A percentile compares a stretch with the other conserved stretches of the same genome.
Evolutionary conservation across 2,113 vertebrate species (phyloP).

Genomic region (Aramus guarauna): DNA sequence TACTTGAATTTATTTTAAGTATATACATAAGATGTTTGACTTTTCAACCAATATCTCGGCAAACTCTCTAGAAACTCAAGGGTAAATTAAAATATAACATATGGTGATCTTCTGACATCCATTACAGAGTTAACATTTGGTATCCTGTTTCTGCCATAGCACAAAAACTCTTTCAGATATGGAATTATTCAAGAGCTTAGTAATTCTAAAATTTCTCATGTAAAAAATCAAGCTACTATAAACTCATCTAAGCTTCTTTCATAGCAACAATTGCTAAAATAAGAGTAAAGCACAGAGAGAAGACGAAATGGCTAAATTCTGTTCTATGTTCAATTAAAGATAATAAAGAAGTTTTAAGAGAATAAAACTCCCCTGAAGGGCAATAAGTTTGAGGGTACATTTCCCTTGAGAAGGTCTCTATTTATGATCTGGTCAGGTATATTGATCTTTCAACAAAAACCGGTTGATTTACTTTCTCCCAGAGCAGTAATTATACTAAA

Average conservation of each 20-base stretch:
- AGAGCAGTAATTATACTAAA: slow-evolving; percentile 7
- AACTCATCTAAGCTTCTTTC: background rate
- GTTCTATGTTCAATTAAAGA: background rate
- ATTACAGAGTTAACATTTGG: background rate
- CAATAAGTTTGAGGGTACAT: background rate
- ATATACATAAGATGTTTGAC: background rate
- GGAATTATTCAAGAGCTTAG: background rate
- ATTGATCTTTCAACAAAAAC: slow-evolving; percentile 11
- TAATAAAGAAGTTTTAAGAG: background rate
- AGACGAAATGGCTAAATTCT: background rate
- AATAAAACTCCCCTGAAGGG: background rate
- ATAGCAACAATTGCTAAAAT: background rate
- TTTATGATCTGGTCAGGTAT: background rate
- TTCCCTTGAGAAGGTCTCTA: slow-evolving; percentile 3
- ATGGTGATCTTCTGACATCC: background rate
- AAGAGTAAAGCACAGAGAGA: background rate
- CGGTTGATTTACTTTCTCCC: background rate
- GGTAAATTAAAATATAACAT: background rate
- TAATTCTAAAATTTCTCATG: background rate
- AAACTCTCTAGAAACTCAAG: background rate
- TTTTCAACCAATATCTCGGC: background rate
- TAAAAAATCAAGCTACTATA: background rate
- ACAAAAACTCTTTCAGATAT: background rate
- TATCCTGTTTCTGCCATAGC: background rate
- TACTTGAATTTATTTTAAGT: background rate